phyloP scores from a whole-genome alignment of 30 jellyfish, hydroid and myxozoan genomes.

The Hydra vulgaris region DNA sequence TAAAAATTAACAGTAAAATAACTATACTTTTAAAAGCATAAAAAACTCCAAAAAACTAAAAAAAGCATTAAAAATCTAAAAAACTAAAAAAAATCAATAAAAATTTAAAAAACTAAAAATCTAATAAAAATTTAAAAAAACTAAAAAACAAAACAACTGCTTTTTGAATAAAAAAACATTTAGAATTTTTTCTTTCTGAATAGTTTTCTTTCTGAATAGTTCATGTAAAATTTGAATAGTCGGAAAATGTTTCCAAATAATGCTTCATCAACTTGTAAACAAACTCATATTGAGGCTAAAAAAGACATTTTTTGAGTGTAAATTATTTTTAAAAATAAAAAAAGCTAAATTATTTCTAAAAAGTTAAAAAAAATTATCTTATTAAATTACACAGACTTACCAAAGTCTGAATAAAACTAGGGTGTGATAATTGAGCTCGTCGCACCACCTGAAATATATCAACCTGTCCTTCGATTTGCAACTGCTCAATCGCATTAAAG shows the following conservation, averaged over 20 bases:
- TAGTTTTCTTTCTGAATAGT: too few species aligned
- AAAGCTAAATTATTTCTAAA: too few species aligned
- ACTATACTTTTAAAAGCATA: too few species aligned
- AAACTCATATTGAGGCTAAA: neutral
- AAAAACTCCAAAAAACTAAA: too few species aligned
- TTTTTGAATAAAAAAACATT: too few species aligned
- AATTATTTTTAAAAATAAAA: neutral
- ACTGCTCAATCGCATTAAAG: slow-evolving; percentile 37
- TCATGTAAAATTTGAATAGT: neutral
- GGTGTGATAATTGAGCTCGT: slow-evolving; percentile 35
- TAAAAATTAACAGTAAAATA: too few species aligned
- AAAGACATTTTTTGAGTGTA: neutral
- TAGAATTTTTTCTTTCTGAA: too few species aligned
- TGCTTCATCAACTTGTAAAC: neutral
- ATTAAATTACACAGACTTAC: slow-evolving; percentile 14
- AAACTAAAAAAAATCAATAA: too few species aligned
- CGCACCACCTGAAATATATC: slow-evolving; percentile 73
- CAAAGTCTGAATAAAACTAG: slow-evolving; percentile 47
- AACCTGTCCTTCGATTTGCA: slow-evolving; percentile 39
- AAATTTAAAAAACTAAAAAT: too few species aligned
- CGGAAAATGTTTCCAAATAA: neutral
- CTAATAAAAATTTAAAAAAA: too few species aligned
- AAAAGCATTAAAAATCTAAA: too few species aligned
- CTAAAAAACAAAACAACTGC: too few species aligned
- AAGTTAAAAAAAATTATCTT: neutral